These are phyloP conservation scores for Hippocampus comes DNA, from an alignment of 2,113 vertebrate species.

Conservation along the genomic window DNA sequence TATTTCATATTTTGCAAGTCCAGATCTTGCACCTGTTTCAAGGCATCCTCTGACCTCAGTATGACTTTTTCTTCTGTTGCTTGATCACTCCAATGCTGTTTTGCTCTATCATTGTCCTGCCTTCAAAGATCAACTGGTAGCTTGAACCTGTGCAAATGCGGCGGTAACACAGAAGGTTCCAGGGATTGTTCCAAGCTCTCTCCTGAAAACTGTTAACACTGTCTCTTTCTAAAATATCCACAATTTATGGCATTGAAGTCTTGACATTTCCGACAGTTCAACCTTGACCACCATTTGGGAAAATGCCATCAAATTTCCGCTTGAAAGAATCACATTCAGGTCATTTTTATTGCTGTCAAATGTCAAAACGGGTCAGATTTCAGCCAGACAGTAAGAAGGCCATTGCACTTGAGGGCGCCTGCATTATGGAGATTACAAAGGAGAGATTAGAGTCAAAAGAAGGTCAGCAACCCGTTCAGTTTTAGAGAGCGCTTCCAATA, in stretches of 20 bases:
- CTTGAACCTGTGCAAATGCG: not conserved
- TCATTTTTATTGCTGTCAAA: not conserved
- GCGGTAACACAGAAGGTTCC: not conserved
- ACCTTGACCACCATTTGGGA: not conserved
- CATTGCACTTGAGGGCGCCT: constrained; percentile 7
- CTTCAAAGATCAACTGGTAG: too few species aligned
- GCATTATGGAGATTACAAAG: constrained; percentile 45
- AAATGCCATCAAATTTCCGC: not conserved
- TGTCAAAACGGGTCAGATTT: not conserved
- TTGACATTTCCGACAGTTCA: not conserved
- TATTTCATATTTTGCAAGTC: too few species aligned
- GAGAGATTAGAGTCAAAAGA: constrained; percentile 60
- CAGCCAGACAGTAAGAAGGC: not conserved
- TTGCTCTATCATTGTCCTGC: too few species aligned
- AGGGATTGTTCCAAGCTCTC: not conserved
- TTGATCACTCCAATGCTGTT: not conserved
- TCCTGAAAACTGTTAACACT: too few species aligned
- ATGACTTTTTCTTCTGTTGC: not conserved
- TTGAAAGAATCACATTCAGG: not conserved
- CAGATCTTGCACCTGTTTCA: too few species aligned
- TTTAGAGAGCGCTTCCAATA: constrained; percentile 50
- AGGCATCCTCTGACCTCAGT: not conserved
- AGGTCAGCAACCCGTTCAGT: constrained; percentile 54
- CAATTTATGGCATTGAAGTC: too few species aligned
- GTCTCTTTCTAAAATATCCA: too few species aligned